Base-by-base conservation (phyloP, 2,888 invertebrate genomes). In the Theretra japonica region DNA sequence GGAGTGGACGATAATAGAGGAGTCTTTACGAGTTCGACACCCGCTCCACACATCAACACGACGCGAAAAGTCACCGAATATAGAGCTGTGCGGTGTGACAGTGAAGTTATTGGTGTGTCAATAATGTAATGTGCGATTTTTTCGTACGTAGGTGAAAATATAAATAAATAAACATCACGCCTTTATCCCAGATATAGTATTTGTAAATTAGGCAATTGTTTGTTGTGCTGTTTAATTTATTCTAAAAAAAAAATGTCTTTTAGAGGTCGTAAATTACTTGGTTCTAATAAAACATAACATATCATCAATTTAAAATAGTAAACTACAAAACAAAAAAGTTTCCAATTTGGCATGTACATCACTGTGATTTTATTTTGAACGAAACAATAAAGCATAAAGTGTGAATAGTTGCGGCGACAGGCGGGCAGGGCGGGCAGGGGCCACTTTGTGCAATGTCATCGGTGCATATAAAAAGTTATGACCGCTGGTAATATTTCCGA, bases 381-480 rank as follows among this genome's bases (percentile, higher is more conserved):
- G 1, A 53, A 15, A 7, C 48, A 15, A 65, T 65, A 65, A 65
- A 65, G 17, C 19, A 65, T 33, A 65, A 71, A 25, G 19, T 23
- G 23, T 11, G 56, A 71, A 71, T 41, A 57, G 33, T 33, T 19
- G 48, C 15, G 56, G 19, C 30, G n/a, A 56, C 53, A 33, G 28
- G 28, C 41, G 41, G 41, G 41, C 41, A 3, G 41, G 41, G 41
- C 41, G 41, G 41, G 15, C 41, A 11, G 41, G n/a, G 30, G 87
- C 86, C 91, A 90, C 88, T 92, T 94, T 93, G 89, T 92, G 94
- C 94, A 91, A 90, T 93, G 94, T 94, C 94, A 94, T 93, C 94
- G 90, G 86, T 92, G 93, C 92, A 93, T 94, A 94, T 94, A 94
- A 94, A 94, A 94, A 94, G 94, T 94, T 94, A 94, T 94, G 94